Percentiles rank a stretch among this genome's conserved stretches.
phyloP scores from a whole-genome alignment of 2,888 invertebrate species.

The Trichogramma evanescens region DNA sequence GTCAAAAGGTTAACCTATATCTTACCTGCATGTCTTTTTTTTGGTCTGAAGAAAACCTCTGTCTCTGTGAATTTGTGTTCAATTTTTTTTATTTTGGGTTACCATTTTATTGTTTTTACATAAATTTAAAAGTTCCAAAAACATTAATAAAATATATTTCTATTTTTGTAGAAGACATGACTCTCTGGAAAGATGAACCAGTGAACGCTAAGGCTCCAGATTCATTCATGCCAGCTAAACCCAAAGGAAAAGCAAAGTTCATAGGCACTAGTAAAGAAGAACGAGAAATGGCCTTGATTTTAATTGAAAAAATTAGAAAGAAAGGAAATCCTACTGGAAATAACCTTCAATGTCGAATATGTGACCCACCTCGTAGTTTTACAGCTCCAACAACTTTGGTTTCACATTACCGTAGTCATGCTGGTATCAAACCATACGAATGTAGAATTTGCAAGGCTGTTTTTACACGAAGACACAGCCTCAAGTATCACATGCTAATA shows the following conservation, averaged over 20 bases:
- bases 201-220: constrained; percentile 13
- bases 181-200: constrained; percentile 22
- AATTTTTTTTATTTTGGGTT: not conserved
- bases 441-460: constrained; percentile 54
- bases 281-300: constrained; percentile 50
- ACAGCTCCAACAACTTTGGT: constrained; percentile 56
- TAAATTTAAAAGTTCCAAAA: not conserved
- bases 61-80: too few species aligned
- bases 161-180: constrained; percentile 14
- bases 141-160: not conserved
- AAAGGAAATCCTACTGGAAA: constrained; percentile 43
- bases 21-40: too few species aligned
- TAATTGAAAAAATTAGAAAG: constrained; percentile 47
- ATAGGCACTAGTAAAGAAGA: constrained; percentile 49
- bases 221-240: constrained; percentile 35
- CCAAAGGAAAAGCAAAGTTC: constrained; percentile 49
- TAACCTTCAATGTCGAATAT: constrained; percentile 52
- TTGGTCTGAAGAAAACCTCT: too few species aligned
- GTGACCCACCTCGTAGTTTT: constrained; percentile 52
- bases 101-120: not conserved
- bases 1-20: too few species aligned
- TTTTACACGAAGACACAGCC: constrained; percentile 55
- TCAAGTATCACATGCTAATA: constrained; percentile 58
- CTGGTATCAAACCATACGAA: constrained; percentile 57
- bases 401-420: constrained; percentile 57